A percentile compares a stretch with the other conserved stretches of the same genome.
Conservation (phyloP, 2,797 vertebrate species). For the Cuculus canorus region DNA sequence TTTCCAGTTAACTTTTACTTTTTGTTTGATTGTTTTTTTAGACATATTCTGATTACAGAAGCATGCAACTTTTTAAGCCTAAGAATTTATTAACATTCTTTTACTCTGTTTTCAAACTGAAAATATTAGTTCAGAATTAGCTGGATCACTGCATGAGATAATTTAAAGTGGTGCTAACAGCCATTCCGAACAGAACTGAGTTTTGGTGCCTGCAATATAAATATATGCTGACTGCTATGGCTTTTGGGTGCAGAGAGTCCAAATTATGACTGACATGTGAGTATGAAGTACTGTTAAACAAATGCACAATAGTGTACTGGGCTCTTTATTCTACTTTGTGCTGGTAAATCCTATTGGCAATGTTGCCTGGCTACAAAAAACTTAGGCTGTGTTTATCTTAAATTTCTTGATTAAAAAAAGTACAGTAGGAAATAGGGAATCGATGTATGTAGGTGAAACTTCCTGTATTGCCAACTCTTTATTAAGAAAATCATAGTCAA, state of each 20-base stretch:
- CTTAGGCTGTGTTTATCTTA: background rate
- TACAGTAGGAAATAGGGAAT: background rate
- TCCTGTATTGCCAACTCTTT: background rate
- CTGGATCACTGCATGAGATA: too few species aligned
- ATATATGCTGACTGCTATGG: background rate
- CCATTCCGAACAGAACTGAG: background rate
- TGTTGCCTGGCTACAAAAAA: background rate
- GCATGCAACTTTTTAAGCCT: background rate
- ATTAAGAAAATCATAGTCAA: background rate
- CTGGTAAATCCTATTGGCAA: background rate
- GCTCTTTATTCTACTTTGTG: background rate
- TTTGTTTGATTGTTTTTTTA: background rate
- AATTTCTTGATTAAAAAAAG: background rate
- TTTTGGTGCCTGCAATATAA: background rate
- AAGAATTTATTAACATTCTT: background rate
- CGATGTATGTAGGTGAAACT: background rate
- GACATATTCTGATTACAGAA: background rate
- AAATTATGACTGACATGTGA: background rate
- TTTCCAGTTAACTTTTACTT: background rate
- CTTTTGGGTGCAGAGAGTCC: background rate
- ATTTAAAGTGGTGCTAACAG: too few species aligned
- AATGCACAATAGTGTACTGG: background rate
- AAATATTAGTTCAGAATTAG: background rate
- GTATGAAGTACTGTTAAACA: background rate
- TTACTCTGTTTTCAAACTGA: background rate